phyloP scores from a whole-genome alignment of 2,888 invertebrate genomes.

The Tupiocoris notatus region DNA sequence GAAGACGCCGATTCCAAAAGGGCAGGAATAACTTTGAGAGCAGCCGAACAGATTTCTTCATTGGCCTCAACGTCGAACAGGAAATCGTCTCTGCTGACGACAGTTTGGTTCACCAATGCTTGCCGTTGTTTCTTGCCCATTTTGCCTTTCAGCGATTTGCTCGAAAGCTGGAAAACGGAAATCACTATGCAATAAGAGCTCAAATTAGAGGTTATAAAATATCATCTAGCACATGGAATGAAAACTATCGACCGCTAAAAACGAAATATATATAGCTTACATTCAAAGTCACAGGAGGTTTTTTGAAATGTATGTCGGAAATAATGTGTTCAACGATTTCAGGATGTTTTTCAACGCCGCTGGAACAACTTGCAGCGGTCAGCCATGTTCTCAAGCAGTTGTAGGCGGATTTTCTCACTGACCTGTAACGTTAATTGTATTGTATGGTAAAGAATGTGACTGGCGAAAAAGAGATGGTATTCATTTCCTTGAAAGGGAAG shows the following conservation, averaged over 20 bases:
- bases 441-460: too few relatives aligned
- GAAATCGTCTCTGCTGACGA: conserved; percentile 11
- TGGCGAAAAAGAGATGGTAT: too few relatives aligned
- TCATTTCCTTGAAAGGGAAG: too few relatives aligned
- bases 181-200: too few relatives aligned
- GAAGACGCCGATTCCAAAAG: conserved; percentile 30
- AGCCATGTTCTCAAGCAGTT: conserved; percentile 16
- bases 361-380: conserved; percentile 9
- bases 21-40: conserved; percentile 23
- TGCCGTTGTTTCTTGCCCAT: conserved; percentile 31
- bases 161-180: not conserved
- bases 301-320: conserved; percentile 16
- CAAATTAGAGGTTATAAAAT: too few relatives aligned
- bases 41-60: conserved; percentile 30
- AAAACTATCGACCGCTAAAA: not conserved
- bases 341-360: conserved; percentile 12
- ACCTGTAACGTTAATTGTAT: conserved; percentile 24
- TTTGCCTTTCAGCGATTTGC: conserved; percentile 20
- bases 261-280: conserved; percentile 5
- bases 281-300: conserved; percentile 23
- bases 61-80: conserved; percentile 21
- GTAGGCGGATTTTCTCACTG: conserved; percentile 7
- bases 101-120: conserved; percentile 17
- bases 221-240: too few relatives aligned
- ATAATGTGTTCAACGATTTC: conserved; percentile 10